Base-by-base conservation (phyloP, 2,888 invertebrate genomes). In the Pandemis heparana region DNA sequence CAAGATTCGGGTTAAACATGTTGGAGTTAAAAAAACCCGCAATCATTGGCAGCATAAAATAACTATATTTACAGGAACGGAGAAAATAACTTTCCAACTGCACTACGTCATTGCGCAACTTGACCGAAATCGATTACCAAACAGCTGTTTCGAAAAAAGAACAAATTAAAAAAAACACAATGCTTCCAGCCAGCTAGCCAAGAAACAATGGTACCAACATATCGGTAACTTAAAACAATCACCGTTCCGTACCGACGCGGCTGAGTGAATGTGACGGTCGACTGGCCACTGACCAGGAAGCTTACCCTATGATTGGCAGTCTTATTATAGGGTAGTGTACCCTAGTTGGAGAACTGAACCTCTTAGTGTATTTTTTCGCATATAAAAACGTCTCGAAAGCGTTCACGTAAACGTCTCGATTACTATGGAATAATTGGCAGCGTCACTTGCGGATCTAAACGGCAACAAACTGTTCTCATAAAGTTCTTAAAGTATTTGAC, bases 161-260 rank as follows among this genome's bases (percentile, higher is more conserved):
- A 46, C 46, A 48, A 61, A 59, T 41, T 48, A 43, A 56, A 72
- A 43, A 56, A 72, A 72, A 56, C n/a, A 72, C 72, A 72, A 67
- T 67, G 53, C 53, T 53, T 16, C 53, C n/a, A 48, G 18, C 53
- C 16, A 41, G 60, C 60, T n/a, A n/a, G 41, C n/a, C 10, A 65
- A 61, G 66, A 60, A 69, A 74, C 69, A 74, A 74, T 74, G 59
- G 69, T 61, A 73, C 73, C 69, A 64, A 69, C 64, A 72, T 67
- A 74, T 74, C 60, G 64, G 72, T 73, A 73, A 68, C 68, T 68
- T 68, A 68, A 73, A 73, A 73, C 72, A 63, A 56, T 56, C 72
- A 73, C 43, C 59, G 68, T 73, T 73, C 72, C 72, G 68, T 73
- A 53, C 62, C 68, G 56, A 14, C 56, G 48, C 68, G 72, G 53